Evolutionary conservation across 2,113 vertebrate species (phyloP).

Genomic region (Brachypteracias leptosomus): DNA sequence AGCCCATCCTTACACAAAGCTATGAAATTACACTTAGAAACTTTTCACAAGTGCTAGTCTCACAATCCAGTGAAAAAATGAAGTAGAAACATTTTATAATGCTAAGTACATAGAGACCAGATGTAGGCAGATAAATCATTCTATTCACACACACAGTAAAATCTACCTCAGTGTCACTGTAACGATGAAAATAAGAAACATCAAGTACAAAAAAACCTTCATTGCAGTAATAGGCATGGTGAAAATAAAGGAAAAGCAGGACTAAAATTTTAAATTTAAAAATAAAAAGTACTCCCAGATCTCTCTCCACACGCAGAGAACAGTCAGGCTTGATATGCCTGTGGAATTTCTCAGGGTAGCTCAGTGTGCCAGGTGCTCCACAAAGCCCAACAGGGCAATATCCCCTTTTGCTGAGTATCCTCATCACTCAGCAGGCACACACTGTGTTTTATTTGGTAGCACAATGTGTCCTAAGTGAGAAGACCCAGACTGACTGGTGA

Average conservation of each 20-base stretch:
- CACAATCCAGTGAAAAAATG: not conserved
- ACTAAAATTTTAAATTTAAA: not conserved
- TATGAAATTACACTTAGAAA: not conserved
- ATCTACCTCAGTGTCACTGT: not conserved
- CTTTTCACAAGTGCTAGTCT: not conserved
- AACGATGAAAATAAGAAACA: not conserved
- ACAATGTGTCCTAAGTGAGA: not conserved
- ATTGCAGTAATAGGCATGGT: not conserved
- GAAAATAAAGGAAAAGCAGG: not conserved
- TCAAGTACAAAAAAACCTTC: not conserved
- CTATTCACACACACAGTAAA: not conserved
- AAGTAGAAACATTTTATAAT: not conserved
- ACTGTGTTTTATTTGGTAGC: not conserved
- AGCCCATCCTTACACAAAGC: not conserved
- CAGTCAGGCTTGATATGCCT: not conserved
- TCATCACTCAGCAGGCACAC: not conserved
- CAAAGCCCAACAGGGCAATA: not conserved
- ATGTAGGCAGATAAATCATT: not conserved
- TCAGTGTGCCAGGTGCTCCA: not conserved
- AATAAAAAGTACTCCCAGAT: not conserved
- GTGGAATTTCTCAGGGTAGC: not conserved
- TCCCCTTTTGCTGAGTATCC: not conserved
- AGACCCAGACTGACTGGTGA: not conserved
- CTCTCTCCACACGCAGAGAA: fast-evolving
- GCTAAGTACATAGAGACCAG: not conserved